Evolutionary conservation across 1,140 invertebrate genomes (phyloP).

Genomic region (Argopecten irradians): DNA sequence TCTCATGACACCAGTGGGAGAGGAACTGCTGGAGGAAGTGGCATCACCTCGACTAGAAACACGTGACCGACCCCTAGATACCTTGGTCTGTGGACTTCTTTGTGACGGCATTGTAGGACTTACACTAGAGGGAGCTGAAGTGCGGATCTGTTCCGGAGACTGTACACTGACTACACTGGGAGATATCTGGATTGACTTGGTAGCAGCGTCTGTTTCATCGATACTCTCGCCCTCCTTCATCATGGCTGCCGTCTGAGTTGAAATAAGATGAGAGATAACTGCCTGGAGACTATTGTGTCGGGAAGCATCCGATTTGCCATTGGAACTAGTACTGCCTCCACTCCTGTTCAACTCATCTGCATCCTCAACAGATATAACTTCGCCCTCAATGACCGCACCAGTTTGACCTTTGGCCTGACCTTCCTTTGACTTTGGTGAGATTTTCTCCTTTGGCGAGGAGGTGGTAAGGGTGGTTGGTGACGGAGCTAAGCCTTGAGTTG

Average conservation of each 20-base stretch:
- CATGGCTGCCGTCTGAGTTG: conserved; percentile 46
- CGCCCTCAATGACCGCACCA: neutral
- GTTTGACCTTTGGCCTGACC: conserved; percentile 25
- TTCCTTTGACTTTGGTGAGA: conserved; percentile 19
- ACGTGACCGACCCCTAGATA: neutral
- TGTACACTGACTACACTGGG: neutral
- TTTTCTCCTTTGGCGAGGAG: neutral
- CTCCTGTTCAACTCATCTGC: conserved; percentile 20
- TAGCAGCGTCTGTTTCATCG: neutral
- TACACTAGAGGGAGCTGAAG: neutral
- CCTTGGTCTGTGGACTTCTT: neutral
- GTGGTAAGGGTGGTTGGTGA: neutral
- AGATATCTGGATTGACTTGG: conserved; percentile 18
- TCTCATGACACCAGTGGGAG: neutral
- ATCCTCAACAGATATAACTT: neutral
- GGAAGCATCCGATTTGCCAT: conserved; percentile 27
- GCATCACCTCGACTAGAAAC: conserved; percentile 32
- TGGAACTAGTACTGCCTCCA: neutral
- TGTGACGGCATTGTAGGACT: neutral
- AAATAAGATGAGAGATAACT: conserved; percentile 59
- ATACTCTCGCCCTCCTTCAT: conserved; percentile 38
- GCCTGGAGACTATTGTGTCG: conserved; percentile 47
- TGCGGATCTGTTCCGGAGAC: neutral
- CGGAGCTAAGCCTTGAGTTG: neutral
- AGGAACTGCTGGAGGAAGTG: conserved; percentile 31